Conservation (phyloP, 2,797 vertebrate genomes). For the Clarias fuscus region DNA sequence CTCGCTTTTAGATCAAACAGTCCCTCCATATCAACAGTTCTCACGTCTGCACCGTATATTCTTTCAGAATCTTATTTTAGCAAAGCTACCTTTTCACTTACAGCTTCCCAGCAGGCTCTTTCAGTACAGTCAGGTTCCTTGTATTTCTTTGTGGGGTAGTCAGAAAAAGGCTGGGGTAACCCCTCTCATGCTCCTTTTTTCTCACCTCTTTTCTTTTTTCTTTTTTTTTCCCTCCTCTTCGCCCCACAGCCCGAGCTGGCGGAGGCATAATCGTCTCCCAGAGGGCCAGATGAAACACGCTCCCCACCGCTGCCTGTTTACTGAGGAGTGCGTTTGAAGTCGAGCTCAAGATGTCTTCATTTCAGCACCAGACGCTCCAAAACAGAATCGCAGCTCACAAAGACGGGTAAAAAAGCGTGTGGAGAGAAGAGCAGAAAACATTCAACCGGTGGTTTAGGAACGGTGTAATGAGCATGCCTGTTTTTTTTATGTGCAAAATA, state of each 20-base stretch:
- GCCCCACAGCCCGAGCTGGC: constrained; percentile 84
- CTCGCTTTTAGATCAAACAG: constrained; percentile 28
- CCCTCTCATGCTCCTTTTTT: constrained; percentile 84
- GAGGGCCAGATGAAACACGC: constrained; percentile 96
- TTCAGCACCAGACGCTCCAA: constrained; percentile 83
- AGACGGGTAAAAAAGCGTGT: constrained; percentile 40
- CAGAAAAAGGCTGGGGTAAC: constrained; percentile 75
- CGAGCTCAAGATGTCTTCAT: constrained; percentile 97
- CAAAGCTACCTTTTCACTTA: constrained; percentile 22
- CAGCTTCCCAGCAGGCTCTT: constrained; percentile 36
- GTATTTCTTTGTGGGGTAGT: constrained; percentile 75
- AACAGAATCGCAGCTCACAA: constrained; percentile 68
- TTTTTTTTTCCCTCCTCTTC: constrained; percentile 48
- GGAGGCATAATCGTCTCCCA: constrained; percentile 98
- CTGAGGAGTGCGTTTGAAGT: constrained; percentile 95
- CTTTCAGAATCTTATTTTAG: constrained; percentile 22
- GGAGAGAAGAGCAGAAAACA: constrained; percentile 37
- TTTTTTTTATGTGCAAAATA: constrained; percentile 49
- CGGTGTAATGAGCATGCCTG: not conserved
- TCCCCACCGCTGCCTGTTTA: constrained; percentile 92
- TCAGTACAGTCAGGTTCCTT: constrained; percentile 17
- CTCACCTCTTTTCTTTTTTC: constrained; percentile 21
- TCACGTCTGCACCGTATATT: not conserved
- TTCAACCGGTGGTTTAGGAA: constrained; percentile 52
- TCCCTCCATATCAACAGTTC: not conserved